Evolutionary conservation across 2,888 invertebrate genomes (phyloP).

Genomic region (Cataglyphis livida): DNA sequence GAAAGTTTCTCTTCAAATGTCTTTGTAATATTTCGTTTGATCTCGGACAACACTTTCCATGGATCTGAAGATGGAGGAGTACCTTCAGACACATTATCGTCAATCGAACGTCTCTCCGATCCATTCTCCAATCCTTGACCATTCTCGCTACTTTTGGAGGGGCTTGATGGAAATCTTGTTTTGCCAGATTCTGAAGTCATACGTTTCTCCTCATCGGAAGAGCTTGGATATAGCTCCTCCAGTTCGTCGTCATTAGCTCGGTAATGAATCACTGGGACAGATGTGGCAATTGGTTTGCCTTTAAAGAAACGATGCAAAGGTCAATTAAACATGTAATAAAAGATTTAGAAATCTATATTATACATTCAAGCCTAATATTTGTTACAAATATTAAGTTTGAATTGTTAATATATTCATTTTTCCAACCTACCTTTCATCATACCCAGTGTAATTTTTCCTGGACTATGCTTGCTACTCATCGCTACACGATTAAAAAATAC

Average conservation of each 20-base stretch:
- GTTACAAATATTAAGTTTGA: neutral
- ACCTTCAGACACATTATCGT: slow-evolving; percentile 85
- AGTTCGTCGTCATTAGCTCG: slow-evolving; percentile 92
- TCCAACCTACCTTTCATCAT: slow-evolving; percentile 34
- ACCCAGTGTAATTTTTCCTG: slow-evolving; percentile 58
- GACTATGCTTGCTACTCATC: slow-evolving; percentile 82
- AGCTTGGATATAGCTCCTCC: slow-evolving; percentile 89
- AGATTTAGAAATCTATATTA: neutral
- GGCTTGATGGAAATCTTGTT: slow-evolving; percentile 82
- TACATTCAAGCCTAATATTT: neutral
- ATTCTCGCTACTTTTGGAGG: slow-evolving; percentile 83
- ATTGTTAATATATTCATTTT: neutral
- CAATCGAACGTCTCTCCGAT: slow-evolving; percentile 88
- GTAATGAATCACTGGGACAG: slow-evolving; percentile 89
- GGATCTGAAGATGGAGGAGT: slow-evolving; percentile 88
- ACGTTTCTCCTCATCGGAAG: slow-evolving; percentile 87
- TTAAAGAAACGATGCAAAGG: neutral
- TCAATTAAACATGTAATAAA: neutral
- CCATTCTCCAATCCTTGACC: slow-evolving; percentile 80
- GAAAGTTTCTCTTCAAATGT: slow-evolving; percentile 92
- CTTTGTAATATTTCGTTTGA: slow-evolving; percentile 91
- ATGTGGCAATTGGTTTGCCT: slow-evolving; percentile 86
- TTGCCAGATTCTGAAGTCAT: slow-evolving; percentile 85
- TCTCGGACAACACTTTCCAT: slow-evolving; percentile 91
- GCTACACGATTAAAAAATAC: neutral